Evolutionary conservation across 2,797 vertebrate genomes (phyloP).

Genomic region (Enteromius radiatus): DNA sequence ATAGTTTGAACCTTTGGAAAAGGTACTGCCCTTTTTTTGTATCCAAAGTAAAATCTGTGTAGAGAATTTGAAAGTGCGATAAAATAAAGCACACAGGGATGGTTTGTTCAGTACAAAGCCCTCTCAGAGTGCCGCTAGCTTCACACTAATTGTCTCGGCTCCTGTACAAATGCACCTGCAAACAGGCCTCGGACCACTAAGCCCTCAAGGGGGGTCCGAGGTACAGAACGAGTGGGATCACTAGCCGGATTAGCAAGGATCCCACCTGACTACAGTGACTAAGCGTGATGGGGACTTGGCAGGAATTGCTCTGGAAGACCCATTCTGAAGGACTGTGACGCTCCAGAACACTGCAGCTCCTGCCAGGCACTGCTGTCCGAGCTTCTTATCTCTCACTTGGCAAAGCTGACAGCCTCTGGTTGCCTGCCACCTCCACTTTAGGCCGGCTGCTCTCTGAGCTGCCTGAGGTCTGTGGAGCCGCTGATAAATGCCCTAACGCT

Average conservation of each 20-base stretch:
- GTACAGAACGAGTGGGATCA: constrained; percentile 46
- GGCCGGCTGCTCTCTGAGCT: constrained; percentile 42
- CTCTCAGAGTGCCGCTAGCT: not conserved
- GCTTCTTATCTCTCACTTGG: constrained; percentile 60
- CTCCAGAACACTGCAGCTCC: constrained; percentile 48
- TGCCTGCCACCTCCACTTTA: constrained; percentile 63
- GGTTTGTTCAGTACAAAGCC: constrained; percentile 16
- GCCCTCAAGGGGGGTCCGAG: constrained; percentile 27
- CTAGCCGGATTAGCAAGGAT: constrained; percentile 57
- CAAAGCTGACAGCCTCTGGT: constrained; percentile 58
- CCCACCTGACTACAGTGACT: constrained; percentile 55
- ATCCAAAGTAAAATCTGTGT: not conserved
- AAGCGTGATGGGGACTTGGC: constrained; percentile 53
- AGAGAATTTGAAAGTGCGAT: not conserved
- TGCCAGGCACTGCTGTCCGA: constrained; percentile 58
- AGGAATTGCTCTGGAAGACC: constrained; percentile 37
- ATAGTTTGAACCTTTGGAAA: no score
- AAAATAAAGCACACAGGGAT: not conserved
- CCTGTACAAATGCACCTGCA: constrained; percentile 34
- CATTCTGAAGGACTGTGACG: constrained; percentile 55
- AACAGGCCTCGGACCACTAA: constrained; percentile 24
- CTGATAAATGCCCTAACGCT: constrained; percentile 59
- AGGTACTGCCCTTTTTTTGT: not conserved
- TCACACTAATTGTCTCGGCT: constrained; percentile 13
- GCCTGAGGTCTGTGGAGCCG: constrained; percentile 54